Conservation (phyloP, 2,797 vertebrate species). For the Halcyon leucocephala region DNA sequence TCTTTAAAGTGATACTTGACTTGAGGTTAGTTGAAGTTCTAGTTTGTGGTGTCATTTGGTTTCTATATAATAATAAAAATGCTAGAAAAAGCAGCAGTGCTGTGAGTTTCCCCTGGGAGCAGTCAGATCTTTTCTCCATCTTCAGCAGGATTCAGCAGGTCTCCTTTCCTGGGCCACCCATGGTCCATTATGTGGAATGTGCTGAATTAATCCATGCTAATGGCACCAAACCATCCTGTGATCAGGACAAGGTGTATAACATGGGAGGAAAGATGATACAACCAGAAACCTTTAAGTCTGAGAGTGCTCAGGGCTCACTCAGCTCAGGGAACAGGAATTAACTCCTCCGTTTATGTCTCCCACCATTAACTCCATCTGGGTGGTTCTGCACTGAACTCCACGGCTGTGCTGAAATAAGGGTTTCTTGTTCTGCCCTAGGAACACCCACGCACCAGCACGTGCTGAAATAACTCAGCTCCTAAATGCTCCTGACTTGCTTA, state of each 20-base stretch:
- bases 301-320: neutral
- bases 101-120: neutral
- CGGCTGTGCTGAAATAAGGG: conserved; percentile 27
- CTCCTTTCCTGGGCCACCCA: neutral
- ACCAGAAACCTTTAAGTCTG: neutral
- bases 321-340: neutral
- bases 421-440: conserved; percentile 43
- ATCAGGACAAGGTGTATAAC: neutral
- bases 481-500: neutral
- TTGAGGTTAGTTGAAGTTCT: neutral
- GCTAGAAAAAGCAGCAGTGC: neutral
- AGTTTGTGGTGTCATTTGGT: neutral
- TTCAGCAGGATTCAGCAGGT: neutral
- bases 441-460: neutral
- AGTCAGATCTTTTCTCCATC: neutral
- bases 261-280: neutral
- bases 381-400: neutral
- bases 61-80: conserved; percentile 7
- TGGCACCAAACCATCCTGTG: neutral
- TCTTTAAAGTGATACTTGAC: neutral
- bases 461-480: conserved; percentile 37
- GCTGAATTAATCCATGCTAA: neutral
- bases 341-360: neutral
- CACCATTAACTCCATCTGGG: neutral
- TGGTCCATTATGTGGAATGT: neutral